Conservation (phyloP, 2,888 invertebrate species). For the Coenonympha arcania region DNA sequence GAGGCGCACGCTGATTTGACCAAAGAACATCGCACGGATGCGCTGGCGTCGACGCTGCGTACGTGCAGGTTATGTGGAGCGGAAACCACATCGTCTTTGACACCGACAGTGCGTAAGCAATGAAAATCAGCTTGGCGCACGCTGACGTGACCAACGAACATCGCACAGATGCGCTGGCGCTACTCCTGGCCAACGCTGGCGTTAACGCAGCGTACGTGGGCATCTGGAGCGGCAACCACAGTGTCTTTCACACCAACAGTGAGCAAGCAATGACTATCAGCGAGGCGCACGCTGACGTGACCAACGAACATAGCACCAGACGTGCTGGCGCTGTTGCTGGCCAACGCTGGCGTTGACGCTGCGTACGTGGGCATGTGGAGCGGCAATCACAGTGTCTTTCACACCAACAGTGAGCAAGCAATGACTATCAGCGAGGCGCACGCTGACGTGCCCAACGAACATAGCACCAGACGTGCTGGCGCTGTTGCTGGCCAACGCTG, state of each 20-base stretch:
- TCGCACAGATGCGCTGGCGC: conserved; percentile 76
- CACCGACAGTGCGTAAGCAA: conserved; percentile 29
- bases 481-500: conserved; percentile 53
- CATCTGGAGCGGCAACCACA: conserved; percentile 66
- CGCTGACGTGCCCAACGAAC: conserved; percentile 77
- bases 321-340: conserved; percentile 70
- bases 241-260: conserved; percentile 34
- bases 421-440: conserved; percentile 74
- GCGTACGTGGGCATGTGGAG: conserved; percentile 79
- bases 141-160: conserved; percentile 77
- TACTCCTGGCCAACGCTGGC: conserved; percentile 53
- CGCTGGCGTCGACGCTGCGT: conserved; percentile 63
- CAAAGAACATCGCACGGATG: conserved; percentile 76
- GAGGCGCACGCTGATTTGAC: conserved; percentile 78
- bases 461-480: conserved; percentile 75
- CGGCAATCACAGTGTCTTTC: conserved; percentile 44
- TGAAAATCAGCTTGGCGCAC: conserved; percentile 73
- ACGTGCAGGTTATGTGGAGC: conserved; percentile 78
- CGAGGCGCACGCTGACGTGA: conserved; percentile 77
- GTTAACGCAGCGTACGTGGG: conserved; percentile 75
- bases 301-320: conserved; percentile 76
- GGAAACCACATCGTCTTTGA: conserved; percentile 43
- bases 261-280: conserved; percentile 53
- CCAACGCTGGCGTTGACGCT: conserved; percentile 43
- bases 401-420: conserved; percentile 30